Conservation (phyloP, 2,888 invertebrate genomes). For the Neria commutata region DNA sequence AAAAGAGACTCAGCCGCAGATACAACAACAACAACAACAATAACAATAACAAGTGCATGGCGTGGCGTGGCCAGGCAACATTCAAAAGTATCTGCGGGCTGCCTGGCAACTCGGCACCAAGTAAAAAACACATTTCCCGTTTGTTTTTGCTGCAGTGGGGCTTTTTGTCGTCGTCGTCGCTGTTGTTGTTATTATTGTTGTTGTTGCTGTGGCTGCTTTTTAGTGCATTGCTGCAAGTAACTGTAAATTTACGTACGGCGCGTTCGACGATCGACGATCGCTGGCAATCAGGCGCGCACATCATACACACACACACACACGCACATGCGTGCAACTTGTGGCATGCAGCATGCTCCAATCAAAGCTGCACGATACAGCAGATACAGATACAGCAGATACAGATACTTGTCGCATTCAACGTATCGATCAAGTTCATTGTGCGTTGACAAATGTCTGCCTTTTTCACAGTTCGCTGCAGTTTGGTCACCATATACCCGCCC, state of each 20-base stretch:
- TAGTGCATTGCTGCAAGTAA: conserved; percentile 8
- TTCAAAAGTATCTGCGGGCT: conserved; percentile 49
- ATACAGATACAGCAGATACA: too few relatives aligned
- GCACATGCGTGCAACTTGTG: neutral
- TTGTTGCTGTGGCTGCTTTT: neutral
- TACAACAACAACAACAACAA: too few relatives aligned
- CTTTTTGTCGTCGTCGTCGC: neutral
- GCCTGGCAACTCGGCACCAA: too few relatives aligned
- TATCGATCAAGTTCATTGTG: conserved; percentile 48
- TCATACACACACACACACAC: conserved; percentile 27
- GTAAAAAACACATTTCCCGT: too few relatives aligned
- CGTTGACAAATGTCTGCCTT: conserved; percentile 51
- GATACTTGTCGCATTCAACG: too few relatives aligned
- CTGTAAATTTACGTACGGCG: conserved; percentile 15
- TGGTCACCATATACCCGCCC: too few relatives aligned
- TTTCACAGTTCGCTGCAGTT: conserved; percentile 34
- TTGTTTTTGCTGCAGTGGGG: neutral
- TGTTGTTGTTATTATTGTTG: neutral
- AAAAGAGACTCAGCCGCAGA: too few relatives aligned
- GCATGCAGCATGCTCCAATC: too few relatives aligned
- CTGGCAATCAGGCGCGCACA: conserved; percentile 30
- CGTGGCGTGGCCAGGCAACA: too few relatives aligned
- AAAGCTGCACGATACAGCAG: too few relatives aligned
- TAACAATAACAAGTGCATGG: conserved; percentile 53
- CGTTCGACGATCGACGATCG: neutral